These are phyloP conservation scores for Hydrolagus affinis DNA, from an alignment of 2,113 vertebrate genomes.

Conservation along the genomic window DNA sequence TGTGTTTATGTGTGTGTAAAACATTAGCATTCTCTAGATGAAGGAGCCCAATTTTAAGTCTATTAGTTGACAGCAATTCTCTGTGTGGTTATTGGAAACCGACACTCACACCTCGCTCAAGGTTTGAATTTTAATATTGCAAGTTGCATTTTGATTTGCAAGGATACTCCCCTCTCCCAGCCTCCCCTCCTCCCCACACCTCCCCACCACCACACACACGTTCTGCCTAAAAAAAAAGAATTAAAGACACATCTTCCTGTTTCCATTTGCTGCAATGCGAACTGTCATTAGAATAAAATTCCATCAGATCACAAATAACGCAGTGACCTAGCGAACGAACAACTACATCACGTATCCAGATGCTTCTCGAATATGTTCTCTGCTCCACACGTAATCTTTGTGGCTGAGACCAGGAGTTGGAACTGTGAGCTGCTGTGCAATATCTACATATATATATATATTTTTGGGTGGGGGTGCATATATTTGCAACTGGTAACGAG, in stretches of 20 bases:
- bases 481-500: no score
- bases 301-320: background rate
- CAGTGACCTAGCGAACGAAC: background rate
- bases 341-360: background rate
- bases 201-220: background rate
- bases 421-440: no score
- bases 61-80: background rate
- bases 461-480: background rate
- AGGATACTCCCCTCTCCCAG: background rate
- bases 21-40: background rate
- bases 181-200: background rate
- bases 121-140: background rate
- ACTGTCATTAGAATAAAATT: background rate
- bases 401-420: no score
- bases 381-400: no score
- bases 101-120: background rate
- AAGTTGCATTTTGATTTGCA: background rate
- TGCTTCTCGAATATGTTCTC: background rate
- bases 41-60: no score
- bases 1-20: no score
- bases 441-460: background rate
- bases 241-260: background rate
- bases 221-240: no score
- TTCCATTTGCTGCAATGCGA: conserved; percentile 16
- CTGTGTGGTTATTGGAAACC: background rate